Conservation (phyloP, 2,888 invertebrate genomes). For the Andrena minutula region DNA sequence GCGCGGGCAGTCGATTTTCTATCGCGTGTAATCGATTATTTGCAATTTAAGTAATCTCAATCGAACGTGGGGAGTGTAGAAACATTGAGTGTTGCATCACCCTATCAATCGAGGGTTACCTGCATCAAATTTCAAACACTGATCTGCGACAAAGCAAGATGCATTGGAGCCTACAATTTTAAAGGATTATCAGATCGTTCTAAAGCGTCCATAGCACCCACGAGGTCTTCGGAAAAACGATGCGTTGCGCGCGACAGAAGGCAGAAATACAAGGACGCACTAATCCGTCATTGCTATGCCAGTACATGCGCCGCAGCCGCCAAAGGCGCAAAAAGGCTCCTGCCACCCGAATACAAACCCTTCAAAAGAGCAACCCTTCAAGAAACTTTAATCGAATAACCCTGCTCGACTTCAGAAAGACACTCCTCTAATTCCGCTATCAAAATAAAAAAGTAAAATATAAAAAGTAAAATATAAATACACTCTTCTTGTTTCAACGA, state of each 20-base stretch:
- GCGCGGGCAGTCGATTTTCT: slow-evolving; percentile 40
- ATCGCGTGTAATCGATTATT: slow-evolving; percentile 61
- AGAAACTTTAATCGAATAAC: background rate
- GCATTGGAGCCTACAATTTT: slow-evolving; percentile 4
- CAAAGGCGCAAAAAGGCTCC: slow-evolving; percentile 23
- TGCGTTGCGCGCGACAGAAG: background rate
- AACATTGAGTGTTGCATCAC: slow-evolving; percentile 18
- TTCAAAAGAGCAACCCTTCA: background rate
- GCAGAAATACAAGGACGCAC: slow-evolving; percentile 30
- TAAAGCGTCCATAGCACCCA: background rate
- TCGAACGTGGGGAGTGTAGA: slow-evolving; percentile 9
- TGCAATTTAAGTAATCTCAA: slow-evolving; percentile 44
- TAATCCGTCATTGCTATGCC: slow-evolving; percentile 60
- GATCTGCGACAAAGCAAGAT: background rate
- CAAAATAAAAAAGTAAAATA: background rate
- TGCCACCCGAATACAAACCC: slow-evolving; percentile 9
- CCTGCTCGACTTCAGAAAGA: background rate
- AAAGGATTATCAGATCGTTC: slow-evolving; percentile 1
- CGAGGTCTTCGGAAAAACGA: slow-evolving; percentile 19
- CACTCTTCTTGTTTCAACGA: background rate
- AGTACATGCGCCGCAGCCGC: background rate
- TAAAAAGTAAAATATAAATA: background rate
- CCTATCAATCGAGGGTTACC: background rate
- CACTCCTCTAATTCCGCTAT: background rate
- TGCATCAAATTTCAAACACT: background rate